Base-by-base conservation (phyloP, 1,140 invertebrate genomes). In the Drosophila nikananu region DNA sequence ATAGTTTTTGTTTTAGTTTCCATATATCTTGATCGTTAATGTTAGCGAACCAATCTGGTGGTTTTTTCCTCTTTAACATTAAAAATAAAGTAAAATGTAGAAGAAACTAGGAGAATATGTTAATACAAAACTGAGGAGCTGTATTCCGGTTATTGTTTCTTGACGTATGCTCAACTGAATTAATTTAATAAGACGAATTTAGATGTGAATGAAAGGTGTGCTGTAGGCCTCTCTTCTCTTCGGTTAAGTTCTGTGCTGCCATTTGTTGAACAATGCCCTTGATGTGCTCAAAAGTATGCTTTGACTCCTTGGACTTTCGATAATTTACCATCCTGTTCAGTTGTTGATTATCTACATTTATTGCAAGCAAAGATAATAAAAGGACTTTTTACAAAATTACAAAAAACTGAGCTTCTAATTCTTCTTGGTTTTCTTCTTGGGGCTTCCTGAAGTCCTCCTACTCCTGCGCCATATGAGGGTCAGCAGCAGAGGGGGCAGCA, bases 391-490 rank as follows among this genome's bases (percentile, higher is more conserved):
- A n/a, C n/a, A n/a, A n/a, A n/a, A 35, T 35, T 57, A 46, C 54
- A 37, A 48, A 23, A 63, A 55, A 37, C 54, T 64, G 52, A 51
- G 42, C 46, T 59, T 77, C 48, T 71, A 86, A 57, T 76, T 71
- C 30, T n/a, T 63, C 17, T 86, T 86, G 2, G 51, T 15, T 25
- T n/a, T n/a, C n/a, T n/a, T n/a, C n/a, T n/a, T n/a, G n/a, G n/a
- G n/a, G n/a, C n/a, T n/a, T n/a, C n/a, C n/a, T n/a, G n/a, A n/a
- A n/a, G n/a, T n/a, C n/a, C n/a, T n/a, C n/a, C n/a, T n/a, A n/a
- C n/a, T n/a, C n/a, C n/a, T n/a, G n/a, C n/a, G n/a, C n/a, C n/a
- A n/a, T n/a, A n/a, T n/a, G n/a, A n/a, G n/a, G n/a, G n/a, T n/a
- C n/a, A n/a, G n/a, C n/a, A n/a, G n/a, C n/a, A n/a, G n/a, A n/a